These are phyloP conservation scores for Barbus barbus DNA, from an alignment of 2,113 vertebrate species.

Conservation along the genomic window DNA sequence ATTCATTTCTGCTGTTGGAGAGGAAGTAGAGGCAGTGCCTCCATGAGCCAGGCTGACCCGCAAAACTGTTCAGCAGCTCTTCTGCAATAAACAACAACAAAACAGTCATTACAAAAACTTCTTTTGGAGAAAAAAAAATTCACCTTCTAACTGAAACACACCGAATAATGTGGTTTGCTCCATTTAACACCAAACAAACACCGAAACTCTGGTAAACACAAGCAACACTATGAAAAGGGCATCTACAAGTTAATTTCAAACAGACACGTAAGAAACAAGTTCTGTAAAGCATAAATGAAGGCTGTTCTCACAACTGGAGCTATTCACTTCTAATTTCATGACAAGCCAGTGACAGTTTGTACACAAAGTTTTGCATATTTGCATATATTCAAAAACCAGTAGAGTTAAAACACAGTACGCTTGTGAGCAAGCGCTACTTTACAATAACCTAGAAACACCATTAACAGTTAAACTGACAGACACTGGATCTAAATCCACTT, in stretches of 20 bases:
- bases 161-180: no score
- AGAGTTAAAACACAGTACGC: neutral
- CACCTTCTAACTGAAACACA: neutral
- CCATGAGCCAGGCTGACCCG: conserved; percentile 96
- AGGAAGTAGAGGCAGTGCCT: conserved; percentile 97
- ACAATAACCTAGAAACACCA: no score
- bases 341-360: neutral
- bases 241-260: neutral
- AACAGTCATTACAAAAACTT: conserved; percentile 30
- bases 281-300: neutral
- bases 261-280: neutral
- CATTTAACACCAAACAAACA: no score
- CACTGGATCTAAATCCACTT: no score
- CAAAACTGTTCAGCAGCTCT: conserved; percentile 97
- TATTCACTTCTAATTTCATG: neutral
- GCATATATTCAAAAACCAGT: neutral
- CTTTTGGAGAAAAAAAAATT: neutral
- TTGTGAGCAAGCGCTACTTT: neutral
- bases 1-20: conserved; percentile 95
- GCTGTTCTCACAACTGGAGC: neutral
- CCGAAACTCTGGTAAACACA: neutral
- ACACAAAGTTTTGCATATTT: neutral
- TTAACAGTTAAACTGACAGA: no score
- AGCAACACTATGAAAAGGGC: neutral
- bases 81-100: conserved; percentile 74